These are phyloP conservation scores for Zaprionus davidi DNA, from an alignment of 1,140 invertebrate genomes.

Conservation along the genomic window DNA sequence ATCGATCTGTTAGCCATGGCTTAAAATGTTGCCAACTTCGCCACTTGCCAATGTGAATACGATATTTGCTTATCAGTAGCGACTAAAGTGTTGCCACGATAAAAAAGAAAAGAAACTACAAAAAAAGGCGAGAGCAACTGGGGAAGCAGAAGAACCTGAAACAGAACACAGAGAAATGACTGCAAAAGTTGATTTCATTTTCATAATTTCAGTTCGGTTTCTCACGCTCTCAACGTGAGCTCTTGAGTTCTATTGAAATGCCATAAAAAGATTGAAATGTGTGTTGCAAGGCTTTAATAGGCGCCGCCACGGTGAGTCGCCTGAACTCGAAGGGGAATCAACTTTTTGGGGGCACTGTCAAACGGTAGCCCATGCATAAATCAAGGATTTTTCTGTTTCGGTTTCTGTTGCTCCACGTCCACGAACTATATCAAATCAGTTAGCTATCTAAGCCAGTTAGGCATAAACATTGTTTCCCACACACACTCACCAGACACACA, in stretches of 20 bases:
- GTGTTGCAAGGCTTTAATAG: slow-evolving; percentile 69
- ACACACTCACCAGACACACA: slow-evolving; percentile 39
- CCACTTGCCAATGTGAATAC: slow-evolving; percentile 16
- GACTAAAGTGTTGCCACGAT: slow-evolving; percentile 56
- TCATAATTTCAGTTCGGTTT: slow-evolving; percentile 65
- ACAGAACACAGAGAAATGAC: slow-evolving; percentile 2
- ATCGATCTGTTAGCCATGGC: slow-evolving; percentile 69
- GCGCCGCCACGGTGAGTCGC: slow-evolving; percentile 57
- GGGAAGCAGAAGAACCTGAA: not conserved
- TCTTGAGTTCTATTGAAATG: slow-evolving; percentile 75
- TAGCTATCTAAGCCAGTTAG: slow-evolving; percentile 70
- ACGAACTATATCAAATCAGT: slow-evolving; percentile 60
- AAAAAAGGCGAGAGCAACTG: not conserved
- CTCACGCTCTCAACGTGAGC: slow-evolving; percentile 39
- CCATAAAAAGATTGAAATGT: slow-evolving; percentile 77
- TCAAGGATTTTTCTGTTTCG: slow-evolving; percentile 69
- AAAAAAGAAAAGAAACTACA: slow-evolving; percentile 43
- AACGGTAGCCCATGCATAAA: slow-evolving; percentile 80
- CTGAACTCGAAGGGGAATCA: slow-evolving; percentile 8
- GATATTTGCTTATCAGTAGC: slow-evolving; percentile 37
- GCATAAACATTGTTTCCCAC: slow-evolving; percentile 78
- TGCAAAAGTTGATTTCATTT: slow-evolving; percentile 63
- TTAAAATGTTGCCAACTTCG: slow-evolving; percentile 57
- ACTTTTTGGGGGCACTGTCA: slow-evolving; percentile 61
- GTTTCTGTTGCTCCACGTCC: slow-evolving; percentile 32